Percentiles rank a stretch among this genome's conserved stretches.
Evolutionary conservation across 2,888 invertebrate genomes (phyloP).

Genomic region (Drosophila pseudotakahashii): DNA sequence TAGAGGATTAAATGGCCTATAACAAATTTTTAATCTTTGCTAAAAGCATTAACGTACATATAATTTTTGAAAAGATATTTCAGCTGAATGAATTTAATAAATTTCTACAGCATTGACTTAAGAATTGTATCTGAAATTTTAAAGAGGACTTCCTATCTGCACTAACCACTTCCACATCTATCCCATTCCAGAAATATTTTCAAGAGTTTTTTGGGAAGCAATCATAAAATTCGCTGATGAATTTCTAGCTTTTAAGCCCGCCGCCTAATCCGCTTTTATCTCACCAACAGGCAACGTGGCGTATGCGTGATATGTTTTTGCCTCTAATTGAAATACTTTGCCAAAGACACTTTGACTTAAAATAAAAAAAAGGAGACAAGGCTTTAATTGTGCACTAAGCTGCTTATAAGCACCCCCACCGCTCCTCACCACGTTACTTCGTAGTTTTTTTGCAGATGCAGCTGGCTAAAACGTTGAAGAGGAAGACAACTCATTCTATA

Average conservation of each 20-base stretch:
- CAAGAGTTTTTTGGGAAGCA: neutral
- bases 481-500: slow-evolving; percentile 43
- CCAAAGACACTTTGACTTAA: slow-evolving; percentile 12
- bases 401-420: slow-evolving; percentile 36
- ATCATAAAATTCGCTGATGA: neutral
- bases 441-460: slow-evolving; percentile 21
- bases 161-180: neutral
- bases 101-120: neutral
- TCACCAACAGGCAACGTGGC: slow-evolving; percentile 23
- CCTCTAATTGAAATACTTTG: slow-evolving; percentile 43
- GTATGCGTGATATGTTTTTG: slow-evolving; percentile 49
- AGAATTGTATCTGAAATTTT: neutral
- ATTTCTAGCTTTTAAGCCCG: slow-evolving; percentile 14
- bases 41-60: no score
- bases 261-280: neutral
- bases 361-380: slow-evolving; percentile 13
- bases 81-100: neutral
- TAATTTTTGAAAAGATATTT: neutral
- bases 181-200: neutral
- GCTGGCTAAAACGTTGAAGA: slow-evolving; percentile 9
- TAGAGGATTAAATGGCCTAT: neutral
- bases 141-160: neutral
- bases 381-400: slow-evolving; percentile 55
- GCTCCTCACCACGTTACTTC: neutral
- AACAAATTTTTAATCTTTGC: neutral